These are phyloP conservation scores for Euthynnus affinis DNA, from an alignment of 2,797 vertebrate genomes.

Conservation along the genomic window DNA sequence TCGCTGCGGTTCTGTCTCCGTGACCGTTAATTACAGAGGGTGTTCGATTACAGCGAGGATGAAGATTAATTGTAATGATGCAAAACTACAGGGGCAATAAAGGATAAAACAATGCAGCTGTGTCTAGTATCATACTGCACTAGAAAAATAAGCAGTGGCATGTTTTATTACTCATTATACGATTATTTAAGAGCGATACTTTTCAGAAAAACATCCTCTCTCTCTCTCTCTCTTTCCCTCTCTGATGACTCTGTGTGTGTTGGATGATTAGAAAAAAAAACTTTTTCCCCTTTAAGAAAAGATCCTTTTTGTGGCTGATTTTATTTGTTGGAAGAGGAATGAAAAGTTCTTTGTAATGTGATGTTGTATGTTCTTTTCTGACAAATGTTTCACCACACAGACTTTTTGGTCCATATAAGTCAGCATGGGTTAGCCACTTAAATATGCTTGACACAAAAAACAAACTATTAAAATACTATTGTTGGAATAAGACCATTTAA, in stretches of 20 bases:
- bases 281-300: no score
- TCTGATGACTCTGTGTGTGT: neutral
- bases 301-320: neutral
- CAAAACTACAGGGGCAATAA: neutral
- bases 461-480: neutral
- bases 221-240: no score
- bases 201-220: neutral
- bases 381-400: neutral
- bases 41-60: neutral
- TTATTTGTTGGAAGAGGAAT: neutral
- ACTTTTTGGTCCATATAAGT: neutral
- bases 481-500: neutral
- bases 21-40: neutral
- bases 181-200: neutral
- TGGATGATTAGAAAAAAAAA: neutral
- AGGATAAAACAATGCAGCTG: neutral
- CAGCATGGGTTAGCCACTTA: neutral
- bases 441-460: neutral
- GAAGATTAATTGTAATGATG: slow-evolving; percentile 3
- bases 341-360: neutral
- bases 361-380: neutral
- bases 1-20: neutral
- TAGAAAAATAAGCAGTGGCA: neutral
- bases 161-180: neutral
- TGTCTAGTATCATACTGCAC: neutral